Evolutionary conservation across 64 coral and sea anemone species (phyloP).

Genomic region (Montipora foliosa): DNA sequence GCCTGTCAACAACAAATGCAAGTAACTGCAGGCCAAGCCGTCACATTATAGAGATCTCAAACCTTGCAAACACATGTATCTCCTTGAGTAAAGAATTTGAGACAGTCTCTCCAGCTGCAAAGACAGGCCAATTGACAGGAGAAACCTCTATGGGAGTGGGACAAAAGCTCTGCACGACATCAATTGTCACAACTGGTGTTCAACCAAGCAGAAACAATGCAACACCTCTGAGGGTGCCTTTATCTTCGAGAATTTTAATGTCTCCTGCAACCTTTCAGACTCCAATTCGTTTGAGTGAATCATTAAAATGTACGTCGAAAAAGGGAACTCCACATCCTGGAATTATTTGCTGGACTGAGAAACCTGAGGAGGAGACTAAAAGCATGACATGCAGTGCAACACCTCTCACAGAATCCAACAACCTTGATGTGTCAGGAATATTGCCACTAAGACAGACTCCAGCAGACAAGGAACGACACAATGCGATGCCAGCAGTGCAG

Average conservation of each 20-base stretch:
- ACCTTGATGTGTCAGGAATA: slow-evolving; percentile 8
- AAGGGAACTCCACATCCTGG: slow-evolving; percentile 5
- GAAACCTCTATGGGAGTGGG: neutral
- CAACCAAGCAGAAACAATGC: neutral
- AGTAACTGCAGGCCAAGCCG: neutral
- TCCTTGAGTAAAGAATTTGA: slow-evolving; percentile 41
- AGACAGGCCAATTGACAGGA: neutral
- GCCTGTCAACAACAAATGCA: neutral
- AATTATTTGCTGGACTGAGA: neutral
- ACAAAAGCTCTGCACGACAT: neutral
- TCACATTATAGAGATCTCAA: neutral
- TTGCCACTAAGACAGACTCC: slow-evolving; percentile 6
- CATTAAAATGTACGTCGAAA: neutral
- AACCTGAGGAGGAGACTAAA: neutral
- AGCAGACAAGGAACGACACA: neutral
- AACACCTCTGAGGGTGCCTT: slow-evolving; percentile 18
- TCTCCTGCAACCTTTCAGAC: neutral
- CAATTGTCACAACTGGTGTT: neutral
- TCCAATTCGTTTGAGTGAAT: neutral
- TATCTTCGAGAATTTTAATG: neutral
- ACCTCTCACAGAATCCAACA: neutral
- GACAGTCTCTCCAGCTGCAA: neutral
- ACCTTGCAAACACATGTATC: neutral
- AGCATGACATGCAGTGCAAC: neutral
- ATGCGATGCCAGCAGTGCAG: neutral